Base-by-base conservation (phyloP, 2,797 vertebrate species). In the Crax fasciolata region DNA sequence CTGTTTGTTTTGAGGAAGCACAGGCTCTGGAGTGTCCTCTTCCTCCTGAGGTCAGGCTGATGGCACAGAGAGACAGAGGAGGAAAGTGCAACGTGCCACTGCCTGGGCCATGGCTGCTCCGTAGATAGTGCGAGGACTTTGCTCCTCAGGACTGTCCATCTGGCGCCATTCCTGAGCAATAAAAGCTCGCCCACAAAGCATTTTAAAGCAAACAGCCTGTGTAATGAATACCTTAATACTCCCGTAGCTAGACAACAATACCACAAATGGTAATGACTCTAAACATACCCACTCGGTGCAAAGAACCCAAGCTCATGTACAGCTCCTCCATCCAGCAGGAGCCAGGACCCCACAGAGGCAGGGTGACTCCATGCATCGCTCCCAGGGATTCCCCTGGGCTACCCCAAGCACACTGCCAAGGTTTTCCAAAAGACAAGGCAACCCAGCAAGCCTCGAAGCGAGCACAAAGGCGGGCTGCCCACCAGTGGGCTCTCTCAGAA, bases 161-260 rank as follows among this genome's bases (percentile, higher is more conserved):
- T 96, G 91, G 87, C 21, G 0, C 91, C 89, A 80, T 94, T 96
- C 93, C 91, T 90, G 67, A 93, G 93, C 84, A 95, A 96, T 95
- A 95, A 95, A 94, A 87, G 63, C 83, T 94, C 80, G 46, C 77
- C 74, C 68, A 16, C 80, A 65, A 86, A 90, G 83, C 78, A 94
- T 91, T 95, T 91, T 73, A 91, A 89, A 95, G 85, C 87, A 92
- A 96, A 95, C 91, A 91, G 57, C 72, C 52, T 28, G 70, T 90
- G 71, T 82, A 91, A 92, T 82, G 93, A 95, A 95, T 95, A 90
- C 93, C 91, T 96, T 67, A 92, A 84, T 94, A 91, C 44, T 87
- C 44, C 83, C 65, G 51, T 68, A 91, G 65, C 74, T 76, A 81
- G 70, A 90, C 59, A 62, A 85, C 85, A 90, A 52, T 61, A 57